Evolutionary conservation across 1,140 invertebrate genomes (phyloP), one percentile per base, ranked within the genome.

Genomic region (Schlechtendalia chinensis): DNA sequence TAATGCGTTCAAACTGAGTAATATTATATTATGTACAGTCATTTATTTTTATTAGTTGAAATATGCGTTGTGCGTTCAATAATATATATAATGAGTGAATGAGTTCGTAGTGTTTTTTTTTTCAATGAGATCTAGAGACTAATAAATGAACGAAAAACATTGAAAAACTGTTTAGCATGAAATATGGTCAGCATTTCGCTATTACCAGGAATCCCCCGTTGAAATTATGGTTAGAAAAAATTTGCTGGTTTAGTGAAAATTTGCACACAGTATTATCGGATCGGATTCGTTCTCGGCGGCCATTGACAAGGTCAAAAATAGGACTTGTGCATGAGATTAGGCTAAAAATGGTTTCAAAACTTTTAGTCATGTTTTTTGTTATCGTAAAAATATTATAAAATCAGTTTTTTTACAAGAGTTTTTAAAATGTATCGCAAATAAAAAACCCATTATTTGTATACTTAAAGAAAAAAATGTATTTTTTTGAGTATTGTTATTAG

Each of bases 41-140:
- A 39, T 39, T 22, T 47, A 47, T 6, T 67, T 45, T 45, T 47
- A 16, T 47, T 22, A 5, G 1, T 67, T 24, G 39, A 67, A 69
- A 50, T 22, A 27, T 24, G 24, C 32, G 12, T 45, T n/a, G 10
- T 69, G 19, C 19, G 47, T 69, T 47, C 22, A 19, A 71, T 54
- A 22, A 5, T 29, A 5, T 29, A 72, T 29, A 53, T 53, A 29
- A 54, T 27, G 50, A 27, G 22, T 50, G 22, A 24, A 53, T 5
- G 8, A 61, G 27, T 59, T 79, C 17, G 45, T 50, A 63, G 56
- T 79, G 63, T 47, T 50, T 63, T 63, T 63, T 63, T 63, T 63
- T 14, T 79, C 59, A 79, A 63, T 79, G 58, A 61, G 75, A 79
- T 79, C 58, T 79, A 79, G 3, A 79, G 45, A 11, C 24, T 14